Percentiles rank a stretch among this genome's conserved stretches.
Conservation (phyloP, 1,140 invertebrate species). For the Drosophila kikkawai region DNA sequence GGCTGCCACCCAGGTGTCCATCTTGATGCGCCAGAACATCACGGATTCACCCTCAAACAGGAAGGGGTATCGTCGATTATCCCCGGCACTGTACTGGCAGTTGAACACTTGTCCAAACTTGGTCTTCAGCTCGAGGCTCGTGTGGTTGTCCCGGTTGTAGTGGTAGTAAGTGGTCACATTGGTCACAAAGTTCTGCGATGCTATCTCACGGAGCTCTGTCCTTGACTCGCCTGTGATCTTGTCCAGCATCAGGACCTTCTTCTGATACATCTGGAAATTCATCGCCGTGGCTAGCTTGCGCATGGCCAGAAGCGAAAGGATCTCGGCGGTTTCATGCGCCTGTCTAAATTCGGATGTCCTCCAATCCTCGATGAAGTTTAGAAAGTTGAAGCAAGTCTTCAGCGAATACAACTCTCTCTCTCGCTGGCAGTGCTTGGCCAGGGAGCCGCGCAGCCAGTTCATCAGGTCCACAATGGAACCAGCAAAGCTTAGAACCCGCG, state of each 20-base stretch:
- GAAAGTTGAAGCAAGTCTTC: slow-evolving; percentile 75
- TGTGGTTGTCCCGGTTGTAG: slow-evolving; percentile 77
- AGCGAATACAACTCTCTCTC: slow-evolving; percentile 68
- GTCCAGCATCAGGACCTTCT: slow-evolving; percentile 57
- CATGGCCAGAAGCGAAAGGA: slow-evolving; percentile 68
- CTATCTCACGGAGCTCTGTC: slow-evolving; percentile 74
- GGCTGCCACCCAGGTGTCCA: slow-evolving; percentile 86
- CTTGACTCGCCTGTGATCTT: slow-evolving; percentile 60
- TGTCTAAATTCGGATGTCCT: slow-evolving; percentile 61
- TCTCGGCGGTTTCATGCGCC: slow-evolving; percentile 51
- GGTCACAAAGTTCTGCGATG: slow-evolving; percentile 76
- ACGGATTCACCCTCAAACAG: slow-evolving; percentile 80
- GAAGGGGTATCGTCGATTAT: slow-evolving; percentile 77
- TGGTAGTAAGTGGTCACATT: slow-evolving; percentile 82
- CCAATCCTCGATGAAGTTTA: slow-evolving; percentile 82
- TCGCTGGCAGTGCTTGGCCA: slow-evolving; percentile 75
- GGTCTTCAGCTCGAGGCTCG: slow-evolving; percentile 75
- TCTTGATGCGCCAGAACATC: slow-evolving; percentile 85
- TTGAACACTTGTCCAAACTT: slow-evolving; percentile 82
- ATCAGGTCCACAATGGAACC: slow-evolving; percentile 68
- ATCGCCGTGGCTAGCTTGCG: slow-evolving; percentile 64
- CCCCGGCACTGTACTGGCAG: slow-evolving; percentile 77
- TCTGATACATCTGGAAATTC: slow-evolving; percentile 82
- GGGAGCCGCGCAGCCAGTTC: slow-evolving; percentile 73
- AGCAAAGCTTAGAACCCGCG: slow-evolving; percentile 68